These are phyloP conservation scores for Bradynema listronoti DNA, from an alignment of 1,140 invertebrate species.

Conservation along the genomic window DNA sequence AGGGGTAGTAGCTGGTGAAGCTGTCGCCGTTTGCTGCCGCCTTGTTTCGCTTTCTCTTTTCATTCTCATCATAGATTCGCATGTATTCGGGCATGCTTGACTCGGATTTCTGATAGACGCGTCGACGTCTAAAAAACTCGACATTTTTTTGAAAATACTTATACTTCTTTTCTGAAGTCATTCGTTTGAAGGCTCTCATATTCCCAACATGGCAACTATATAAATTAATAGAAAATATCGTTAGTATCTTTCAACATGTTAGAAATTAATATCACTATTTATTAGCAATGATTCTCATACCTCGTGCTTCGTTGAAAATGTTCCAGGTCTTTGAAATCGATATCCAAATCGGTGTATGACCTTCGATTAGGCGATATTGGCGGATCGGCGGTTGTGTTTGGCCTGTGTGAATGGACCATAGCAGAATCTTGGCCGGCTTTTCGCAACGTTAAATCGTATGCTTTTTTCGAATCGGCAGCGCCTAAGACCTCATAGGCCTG, in stretches of 20 bases:
- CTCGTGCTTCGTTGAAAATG: slow-evolving; percentile 33
- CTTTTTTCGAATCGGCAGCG: slow-evolving; percentile 55
- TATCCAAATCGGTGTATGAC: slow-evolving; percentile 33
- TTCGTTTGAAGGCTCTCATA: too few species aligned
- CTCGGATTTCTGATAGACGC: too few species aligned
- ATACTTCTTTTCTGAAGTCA: too few species aligned
- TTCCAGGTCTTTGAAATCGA: slow-evolving; percentile 40
- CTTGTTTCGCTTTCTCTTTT: too few species aligned
- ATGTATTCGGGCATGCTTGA: too few species aligned
- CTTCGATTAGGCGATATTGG: slow-evolving; percentile 8
- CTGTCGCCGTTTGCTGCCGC: too few species aligned
- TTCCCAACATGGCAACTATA: too few species aligned
- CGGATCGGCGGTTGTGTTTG: neutral
- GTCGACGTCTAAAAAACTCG: too few species aligned
- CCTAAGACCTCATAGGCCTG: slow-evolving; percentile 59
- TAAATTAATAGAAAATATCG: neutral
- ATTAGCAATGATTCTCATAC: neutral
- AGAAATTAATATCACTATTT: neutral
- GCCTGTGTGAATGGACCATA: slow-evolving; percentile 1
- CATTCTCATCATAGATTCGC: too few species aligned
- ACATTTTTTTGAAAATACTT: too few species aligned
- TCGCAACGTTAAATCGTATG: slow-evolving; percentile 52
- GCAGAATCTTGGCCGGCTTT: slow-evolving; percentile 3
- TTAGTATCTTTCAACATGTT: slow-evolving; percentile 6
- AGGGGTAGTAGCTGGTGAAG: slow-evolving; percentile 5